Percentiles rank a stretch among this genome's conserved stretches.
phyloP scores from a whole-genome alignment of 2,113 vertebrate genomes.

The Nibea albiflora region DNA sequence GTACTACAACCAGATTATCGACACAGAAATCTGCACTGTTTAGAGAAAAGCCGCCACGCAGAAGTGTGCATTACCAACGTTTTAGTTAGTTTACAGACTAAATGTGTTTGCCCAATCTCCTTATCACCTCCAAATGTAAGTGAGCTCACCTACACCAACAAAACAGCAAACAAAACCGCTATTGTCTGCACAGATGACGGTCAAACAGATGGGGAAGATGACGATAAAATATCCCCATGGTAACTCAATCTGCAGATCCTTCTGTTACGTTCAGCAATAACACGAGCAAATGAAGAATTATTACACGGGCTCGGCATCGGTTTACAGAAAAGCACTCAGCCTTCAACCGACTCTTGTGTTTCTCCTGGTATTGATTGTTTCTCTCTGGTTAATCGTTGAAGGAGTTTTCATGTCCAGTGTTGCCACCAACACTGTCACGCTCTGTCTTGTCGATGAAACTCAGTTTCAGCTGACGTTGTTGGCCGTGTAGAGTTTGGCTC shows the following conservation, averaged over 20 bases:
- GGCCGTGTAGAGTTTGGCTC: neutral
- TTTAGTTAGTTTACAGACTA: neutral
- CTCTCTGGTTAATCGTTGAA: neutral
- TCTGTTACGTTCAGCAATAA: neutral
- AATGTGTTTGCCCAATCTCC: conserved; percentile 7
- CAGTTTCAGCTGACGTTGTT: neutral
- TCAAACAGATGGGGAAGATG: too few species aligned
- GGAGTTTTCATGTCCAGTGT: neutral
- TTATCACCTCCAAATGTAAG: neutral
- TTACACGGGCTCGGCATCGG: too few species aligned
- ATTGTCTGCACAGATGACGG: neutral
- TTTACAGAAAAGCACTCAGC: neutral
- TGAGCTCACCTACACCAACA: too few species aligned
- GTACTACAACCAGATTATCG: conserved; percentile 38
- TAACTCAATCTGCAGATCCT: neutral
- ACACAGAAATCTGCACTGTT: conserved; percentile 36
- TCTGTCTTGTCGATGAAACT: neutral
- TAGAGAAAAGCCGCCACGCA: neutral
- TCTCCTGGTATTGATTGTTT: neutral
- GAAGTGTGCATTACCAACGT: neutral
- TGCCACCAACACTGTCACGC: neutral
- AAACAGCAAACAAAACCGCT: neutral
- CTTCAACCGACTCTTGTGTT: neutral
- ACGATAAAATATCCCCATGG: neutral
- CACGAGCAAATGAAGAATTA: neutral